Evolutionary conservation across 2,888 invertebrate species (phyloP), one percentile per base, ranked within the genome.

Genomic region (Polietes domitor): DNA sequence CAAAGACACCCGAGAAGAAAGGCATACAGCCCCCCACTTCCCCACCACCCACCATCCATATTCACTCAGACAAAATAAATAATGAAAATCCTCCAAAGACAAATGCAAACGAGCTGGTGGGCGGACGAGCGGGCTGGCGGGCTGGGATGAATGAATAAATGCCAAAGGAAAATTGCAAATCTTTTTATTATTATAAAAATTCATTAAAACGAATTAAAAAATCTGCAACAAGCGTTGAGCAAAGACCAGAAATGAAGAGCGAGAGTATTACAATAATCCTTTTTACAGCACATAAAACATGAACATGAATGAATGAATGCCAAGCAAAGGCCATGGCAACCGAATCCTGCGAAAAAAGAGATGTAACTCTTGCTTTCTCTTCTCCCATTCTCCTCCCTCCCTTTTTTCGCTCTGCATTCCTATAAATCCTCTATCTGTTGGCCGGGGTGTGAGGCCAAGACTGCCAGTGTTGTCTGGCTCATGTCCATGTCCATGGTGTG

Each of bases 181-280:
- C 70, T 58, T 70, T 75, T 71, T 70, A 70, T 78, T 68, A 71
- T 74, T 32, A 53, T 53, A 53, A 73, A 79, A 83, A 43, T 53
- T 65, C 65, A 77, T 83, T 78, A 79, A 76, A 70, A 61, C 61
- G 58, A 70, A 80, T 83, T 70, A 80, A 77, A 74, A 75, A 75
- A 71, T 50, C 21, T 43, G 17, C 26, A 70, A 41, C 17, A 70
- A 21, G 50, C 47, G 61, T 74, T 28, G 43, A 32, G 32, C 15
- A 58, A 26, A 26, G 58, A 58, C 58, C 24, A 58, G 24, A 75
- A 58, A 24, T 43, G 55, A 58, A 53, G 63, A 75, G 17, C 68
- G 19, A 82, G 32, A 75, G 65, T 70, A 63, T 53, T 58, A 43
- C 37, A 32, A 58, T 71, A 73, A 77, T 83, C 77, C 73, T 50